Conservation (phyloP, 2,888 invertebrate species). For the Campoletis raptor region DNA sequence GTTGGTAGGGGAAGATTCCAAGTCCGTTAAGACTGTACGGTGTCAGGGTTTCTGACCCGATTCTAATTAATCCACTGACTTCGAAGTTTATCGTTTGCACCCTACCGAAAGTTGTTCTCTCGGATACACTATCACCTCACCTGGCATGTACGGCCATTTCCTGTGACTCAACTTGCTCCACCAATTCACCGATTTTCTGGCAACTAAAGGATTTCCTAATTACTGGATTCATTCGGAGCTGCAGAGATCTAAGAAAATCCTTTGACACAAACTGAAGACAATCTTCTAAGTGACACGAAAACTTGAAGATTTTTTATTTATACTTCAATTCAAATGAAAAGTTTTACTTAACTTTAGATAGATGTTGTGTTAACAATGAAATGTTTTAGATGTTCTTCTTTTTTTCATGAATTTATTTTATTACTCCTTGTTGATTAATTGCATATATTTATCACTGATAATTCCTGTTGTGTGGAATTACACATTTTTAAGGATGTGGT, state of each 20-base stretch:
- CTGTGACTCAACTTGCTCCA: constrained; percentile 47
- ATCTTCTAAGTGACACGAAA: not conserved
- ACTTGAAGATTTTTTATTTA: not conserved
- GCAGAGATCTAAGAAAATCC: constrained; percentile 7
- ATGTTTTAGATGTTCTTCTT: not conserved
- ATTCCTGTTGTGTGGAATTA: not conserved
- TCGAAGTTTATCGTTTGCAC: constrained; percentile 72
- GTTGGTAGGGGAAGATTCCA: constrained; percentile 24
- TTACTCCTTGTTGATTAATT: not conserved
- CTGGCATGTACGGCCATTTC: constrained; percentile 4
- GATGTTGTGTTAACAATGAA: not conserved
- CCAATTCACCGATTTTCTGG: constrained; percentile 30
- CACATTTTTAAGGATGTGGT: not conserved
- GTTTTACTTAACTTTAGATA: not conserved
- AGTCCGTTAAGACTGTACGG: constrained; percentile 56
- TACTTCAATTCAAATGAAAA: not conserved
- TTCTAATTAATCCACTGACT: constrained; percentile 77
- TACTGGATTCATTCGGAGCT: constrained; percentile 57
- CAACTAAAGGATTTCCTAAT: constrained; percentile 64
- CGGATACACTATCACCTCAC: constrained; percentile 20
- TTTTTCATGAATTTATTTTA: not conserved
- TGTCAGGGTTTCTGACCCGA: constrained; percentile 67
- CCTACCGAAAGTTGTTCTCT: constrained; percentile 65
- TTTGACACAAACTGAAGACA: not conserved
- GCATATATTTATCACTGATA: not conserved